These are phyloP conservation scores for Tillus elongatus DNA, from an alignment of 2,888 invertebrate species.

Conservation along the genomic window DNA sequence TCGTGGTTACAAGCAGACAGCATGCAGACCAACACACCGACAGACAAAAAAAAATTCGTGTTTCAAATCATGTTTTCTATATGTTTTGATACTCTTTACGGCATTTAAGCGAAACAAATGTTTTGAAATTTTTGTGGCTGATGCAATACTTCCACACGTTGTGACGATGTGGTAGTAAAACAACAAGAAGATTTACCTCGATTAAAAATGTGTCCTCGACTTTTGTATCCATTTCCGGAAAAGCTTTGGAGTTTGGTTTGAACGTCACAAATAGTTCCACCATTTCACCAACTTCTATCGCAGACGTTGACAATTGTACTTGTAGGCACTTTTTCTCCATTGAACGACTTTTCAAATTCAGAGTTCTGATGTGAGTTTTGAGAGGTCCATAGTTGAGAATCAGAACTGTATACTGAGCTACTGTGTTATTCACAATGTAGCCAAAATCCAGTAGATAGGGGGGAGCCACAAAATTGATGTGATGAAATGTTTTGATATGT, in stretches of 20 bases:
- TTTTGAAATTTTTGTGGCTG: too few species aligned
- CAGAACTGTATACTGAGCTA: not conserved
- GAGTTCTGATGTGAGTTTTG: not conserved
- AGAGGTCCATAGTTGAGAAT: not conserved
- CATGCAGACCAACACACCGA: too few species aligned
- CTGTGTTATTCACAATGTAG: not conserved
- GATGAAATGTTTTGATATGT: too few species aligned
- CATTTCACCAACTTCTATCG: not conserved
- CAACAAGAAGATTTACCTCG: too few species aligned
- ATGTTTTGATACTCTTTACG: too few species aligned
- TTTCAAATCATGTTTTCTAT: too few species aligned
- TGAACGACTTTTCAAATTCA: slow-evolving; percentile 1
- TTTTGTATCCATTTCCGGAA: not conserved
- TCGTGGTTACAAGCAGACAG: too few species aligned
- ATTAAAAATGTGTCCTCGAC: not conserved
- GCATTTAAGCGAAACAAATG: too few species aligned
- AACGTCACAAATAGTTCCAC: not conserved
- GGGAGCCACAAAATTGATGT: too few species aligned
- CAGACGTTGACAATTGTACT: not conserved
- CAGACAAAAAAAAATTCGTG: too few species aligned
- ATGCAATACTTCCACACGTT: too few species aligned
- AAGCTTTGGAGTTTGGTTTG: slow-evolving; percentile 1
- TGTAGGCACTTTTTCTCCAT: not conserved
- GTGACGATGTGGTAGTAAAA: too few species aligned
- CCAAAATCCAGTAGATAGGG: not conserved